Conservation (phyloP, 2,797 vertebrate species). For the Ispidina lecontei region DNA sequence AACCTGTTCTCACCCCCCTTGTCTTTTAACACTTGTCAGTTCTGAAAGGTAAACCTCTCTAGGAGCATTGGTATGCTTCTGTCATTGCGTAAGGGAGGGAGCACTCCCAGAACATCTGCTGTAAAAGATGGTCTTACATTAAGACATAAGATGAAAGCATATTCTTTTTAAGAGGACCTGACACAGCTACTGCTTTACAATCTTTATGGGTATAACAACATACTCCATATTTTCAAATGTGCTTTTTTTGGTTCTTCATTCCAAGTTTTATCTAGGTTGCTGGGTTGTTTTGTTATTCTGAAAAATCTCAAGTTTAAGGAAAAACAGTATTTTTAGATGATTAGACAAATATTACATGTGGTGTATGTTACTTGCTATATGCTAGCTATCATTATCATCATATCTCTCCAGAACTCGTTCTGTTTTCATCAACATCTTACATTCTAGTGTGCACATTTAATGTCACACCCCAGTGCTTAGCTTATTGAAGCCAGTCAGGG, state of each 20-base stretch:
- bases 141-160: conserved; percentile 44
- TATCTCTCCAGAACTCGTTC: conserved; percentile 22
- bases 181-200: conserved; percentile 53
- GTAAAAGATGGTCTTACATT: conserved; percentile 25
- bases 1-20: conserved; percentile 32
- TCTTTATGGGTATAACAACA: conserved; percentile 20
- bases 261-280: neutral
- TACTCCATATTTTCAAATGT: neutral
- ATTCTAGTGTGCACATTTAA: conserved; percentile 55
- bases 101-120: conserved; percentile 62
- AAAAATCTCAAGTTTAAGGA: neutral
- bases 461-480: conserved; percentile 47
- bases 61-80: conserved; percentile 61
- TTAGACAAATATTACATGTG: neutral
- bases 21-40: conserved; percentile 71
- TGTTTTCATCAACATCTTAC: conserved; percentile 46
- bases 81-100: conserved; percentile 54
- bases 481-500: conserved; percentile 34
- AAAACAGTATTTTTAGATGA: neutral
- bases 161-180: conserved; percentile 69
- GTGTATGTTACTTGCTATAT: neutral
- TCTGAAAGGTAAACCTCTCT: conserved; percentile 62
- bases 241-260: neutral
- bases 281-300: neutral
- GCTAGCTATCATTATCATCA: neutral